Evolutionary conservation across 2,888 invertebrate species (phyloP).

Genomic region (Prosapia bicincta): DNA sequence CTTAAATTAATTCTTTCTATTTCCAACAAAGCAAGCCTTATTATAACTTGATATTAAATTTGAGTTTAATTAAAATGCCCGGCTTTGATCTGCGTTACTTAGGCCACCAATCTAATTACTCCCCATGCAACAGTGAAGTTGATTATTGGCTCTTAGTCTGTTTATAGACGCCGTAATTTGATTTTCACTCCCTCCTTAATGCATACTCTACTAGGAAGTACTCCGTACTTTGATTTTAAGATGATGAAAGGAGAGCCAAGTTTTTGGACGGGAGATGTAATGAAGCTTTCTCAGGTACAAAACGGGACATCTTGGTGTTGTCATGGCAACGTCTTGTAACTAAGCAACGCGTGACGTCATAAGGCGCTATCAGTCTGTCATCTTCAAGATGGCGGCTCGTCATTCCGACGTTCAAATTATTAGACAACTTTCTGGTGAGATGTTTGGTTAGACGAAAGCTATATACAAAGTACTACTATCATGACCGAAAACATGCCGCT

Average conservation of each 20-base stretch:
- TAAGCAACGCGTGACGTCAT: slow-evolving; percentile 25
- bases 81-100: too few relatives aligned
- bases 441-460: background rate
- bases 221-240: background rate
- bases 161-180: too few relatives aligned
- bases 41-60: too few relatives aligned
- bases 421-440: background rate
- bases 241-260: background rate
- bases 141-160: too few relatives aligned
- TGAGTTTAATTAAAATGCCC: too few relatives aligned
- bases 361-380: slow-evolving; percentile 23
- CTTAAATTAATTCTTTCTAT: too few relatives aligned
- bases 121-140: too few relatives aligned
- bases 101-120: too few relatives aligned
- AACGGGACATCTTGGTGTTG: slow-evolving; percentile 23
- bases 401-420: slow-evolving; percentile 4
- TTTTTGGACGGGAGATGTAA: slow-evolving; percentile 13
- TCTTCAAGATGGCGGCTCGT: slow-evolving; percentile 26
- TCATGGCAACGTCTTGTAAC: slow-evolving; percentile 23
- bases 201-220: background rate
- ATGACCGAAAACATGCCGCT: background rate
- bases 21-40: too few relatives aligned
- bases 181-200: too few relatives aligned
- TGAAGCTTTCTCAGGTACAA: slow-evolving; percentile 21
- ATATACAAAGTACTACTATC: background rate